phyloP scores from a whole-genome alignment of 2,113 vertebrate genomes.

The Brachyhypopomus gauderio region DNA sequence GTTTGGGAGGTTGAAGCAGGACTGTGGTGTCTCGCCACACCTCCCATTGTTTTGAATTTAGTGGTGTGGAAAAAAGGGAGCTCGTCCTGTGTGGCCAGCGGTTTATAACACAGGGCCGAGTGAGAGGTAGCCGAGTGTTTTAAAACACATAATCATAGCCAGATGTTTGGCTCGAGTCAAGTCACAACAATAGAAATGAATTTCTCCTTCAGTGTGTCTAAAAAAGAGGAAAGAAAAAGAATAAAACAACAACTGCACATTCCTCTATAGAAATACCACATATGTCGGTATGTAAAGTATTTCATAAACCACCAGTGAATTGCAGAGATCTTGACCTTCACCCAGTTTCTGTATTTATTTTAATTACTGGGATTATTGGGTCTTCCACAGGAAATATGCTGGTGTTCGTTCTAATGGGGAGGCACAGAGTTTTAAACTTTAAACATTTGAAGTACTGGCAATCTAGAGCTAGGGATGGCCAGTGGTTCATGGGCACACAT shows the following conservation, averaged over 20 bases:
- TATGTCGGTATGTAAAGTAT: slow-evolving; percentile 30
- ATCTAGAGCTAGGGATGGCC: slow-evolving; percentile 8
- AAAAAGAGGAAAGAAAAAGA: neutral
- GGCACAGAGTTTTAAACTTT: neutral
- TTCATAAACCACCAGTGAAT: slow-evolving; percentile 13
- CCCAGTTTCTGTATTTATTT: neutral
- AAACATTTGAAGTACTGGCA: neutral
- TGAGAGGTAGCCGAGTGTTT: slow-evolving; percentile 47
- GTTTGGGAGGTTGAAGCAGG: slow-evolving; percentile 50
- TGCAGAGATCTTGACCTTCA: neutral
- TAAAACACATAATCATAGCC: slow-evolving; percentile 69
- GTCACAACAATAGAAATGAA: slow-evolving; percentile 57
- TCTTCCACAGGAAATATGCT: neutral
- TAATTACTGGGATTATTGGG: neutral
- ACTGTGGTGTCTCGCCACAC: slow-evolving; percentile 52
- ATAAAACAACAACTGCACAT: slow-evolving; percentile 3
- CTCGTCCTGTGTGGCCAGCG: slow-evolving; percentile 53
- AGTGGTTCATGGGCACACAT: slow-evolving; percentile 14
- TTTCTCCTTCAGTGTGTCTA: slow-evolving; percentile 42
- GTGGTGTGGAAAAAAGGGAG: slow-evolving; percentile 61
- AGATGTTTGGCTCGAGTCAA: slow-evolving; percentile 67
- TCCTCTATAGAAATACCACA: slow-evolving; percentile 29
- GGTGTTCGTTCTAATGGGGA: neutral
- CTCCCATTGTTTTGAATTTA: slow-evolving; percentile 69
- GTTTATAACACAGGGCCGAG: slow-evolving; percentile 36